phyloP scores from a whole-genome alignment of 2,113 vertebrate species.

The Microcebus griseorufus region DNA sequence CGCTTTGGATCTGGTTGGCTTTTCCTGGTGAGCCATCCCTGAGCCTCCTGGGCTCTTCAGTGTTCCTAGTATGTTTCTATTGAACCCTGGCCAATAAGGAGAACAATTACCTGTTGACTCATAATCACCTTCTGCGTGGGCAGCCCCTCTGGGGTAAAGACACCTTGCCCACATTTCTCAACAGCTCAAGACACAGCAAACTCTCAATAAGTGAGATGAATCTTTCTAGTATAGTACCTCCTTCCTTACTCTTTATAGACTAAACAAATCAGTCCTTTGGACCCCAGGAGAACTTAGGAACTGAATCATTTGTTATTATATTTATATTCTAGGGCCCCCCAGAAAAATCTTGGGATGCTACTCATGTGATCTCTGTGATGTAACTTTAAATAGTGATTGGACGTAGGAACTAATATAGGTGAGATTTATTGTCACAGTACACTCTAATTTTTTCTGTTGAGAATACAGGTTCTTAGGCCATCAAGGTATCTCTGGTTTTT shows the following conservation, averaged over 20 bases:
- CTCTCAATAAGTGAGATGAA: background rate
- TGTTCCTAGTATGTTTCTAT: background rate
- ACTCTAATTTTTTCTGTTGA: background rate
- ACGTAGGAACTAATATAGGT: background rate
- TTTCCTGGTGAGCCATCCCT: background rate
- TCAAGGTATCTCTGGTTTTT: background rate
- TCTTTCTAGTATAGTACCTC: background rate
- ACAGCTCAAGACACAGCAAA: background rate
- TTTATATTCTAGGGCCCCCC: background rate
- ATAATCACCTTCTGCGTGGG: background rate
- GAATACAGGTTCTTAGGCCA: background rate
- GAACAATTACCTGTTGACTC: background rate
- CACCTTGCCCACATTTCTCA: background rate
- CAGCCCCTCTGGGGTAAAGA: background rate
- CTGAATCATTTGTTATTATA: background rate
- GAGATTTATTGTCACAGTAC: background rate
- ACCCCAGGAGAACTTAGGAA: background rate
- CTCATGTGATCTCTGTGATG: background rate
- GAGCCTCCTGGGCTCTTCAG: background rate
- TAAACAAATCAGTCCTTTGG: background rate
- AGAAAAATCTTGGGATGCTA: background rate
- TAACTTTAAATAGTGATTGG: background rate
- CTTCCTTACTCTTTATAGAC: background rate
- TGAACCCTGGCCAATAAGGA: background rate
- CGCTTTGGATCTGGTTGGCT: background rate